Evolutionary conservation across 2,888 invertebrate genomes (phyloP).

Genomic region (Calameuta filiformis): DNA sequence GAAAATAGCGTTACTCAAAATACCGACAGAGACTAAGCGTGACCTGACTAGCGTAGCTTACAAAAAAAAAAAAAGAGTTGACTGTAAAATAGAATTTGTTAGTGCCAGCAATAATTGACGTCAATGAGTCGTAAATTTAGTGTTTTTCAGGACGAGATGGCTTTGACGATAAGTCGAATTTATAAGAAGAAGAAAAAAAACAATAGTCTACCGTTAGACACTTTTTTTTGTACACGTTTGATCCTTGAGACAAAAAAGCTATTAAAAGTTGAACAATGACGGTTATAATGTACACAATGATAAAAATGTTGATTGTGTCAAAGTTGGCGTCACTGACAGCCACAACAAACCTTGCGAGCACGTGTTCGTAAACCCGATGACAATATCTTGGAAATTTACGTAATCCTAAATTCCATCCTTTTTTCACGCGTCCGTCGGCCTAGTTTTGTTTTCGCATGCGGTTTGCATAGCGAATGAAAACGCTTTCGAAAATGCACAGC

Average conservation of each 20-base stretch:
- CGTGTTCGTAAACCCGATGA: neutral
- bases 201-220: neutral
- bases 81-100: neutral
- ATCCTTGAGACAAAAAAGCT: neutral
- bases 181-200: neutral
- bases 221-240: neutral
- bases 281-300: neutral
- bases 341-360: neutral
- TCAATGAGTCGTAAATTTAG: conserved; percentile 4
- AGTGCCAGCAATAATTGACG: conserved; percentile 7
- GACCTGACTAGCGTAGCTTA: neutral
- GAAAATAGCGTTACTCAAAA: neutral
- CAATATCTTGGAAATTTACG: neutral
- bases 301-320: neutral
- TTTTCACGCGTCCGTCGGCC: neutral
- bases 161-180: neutral
- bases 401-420: neutral
- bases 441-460: neutral
- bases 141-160: neutral
- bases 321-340: neutral
- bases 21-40: neutral
- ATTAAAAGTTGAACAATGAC: neutral
- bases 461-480: neutral
- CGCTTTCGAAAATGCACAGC: neutral
- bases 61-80: neutral